Percentiles rank a stretch among this genome's conserved stretches.
Evolutionary conservation across 2,888 invertebrate genomes (phyloP).

Genomic region (Petrolisthes cinctipes): DNA sequence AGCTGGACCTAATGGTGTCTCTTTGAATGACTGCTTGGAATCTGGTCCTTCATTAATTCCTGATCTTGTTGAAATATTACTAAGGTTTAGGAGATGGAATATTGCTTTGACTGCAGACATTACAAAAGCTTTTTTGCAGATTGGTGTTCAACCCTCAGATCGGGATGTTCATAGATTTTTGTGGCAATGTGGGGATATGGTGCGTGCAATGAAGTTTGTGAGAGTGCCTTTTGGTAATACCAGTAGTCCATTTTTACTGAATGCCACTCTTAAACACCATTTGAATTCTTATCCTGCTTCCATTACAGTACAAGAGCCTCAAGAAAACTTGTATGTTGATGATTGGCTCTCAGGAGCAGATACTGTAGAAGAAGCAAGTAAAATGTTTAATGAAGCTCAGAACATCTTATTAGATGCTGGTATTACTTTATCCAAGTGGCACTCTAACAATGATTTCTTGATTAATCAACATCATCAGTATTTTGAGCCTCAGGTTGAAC

Average conservation of each 20-base stretch:
- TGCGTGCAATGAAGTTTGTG: neutral
- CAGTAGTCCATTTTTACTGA: neutral
- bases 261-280: too few species aligned
- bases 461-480: too few species aligned
- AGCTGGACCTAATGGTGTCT: conserved; percentile 7
- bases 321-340: too few species aligned
- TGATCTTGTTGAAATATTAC: conserved; percentile 20
- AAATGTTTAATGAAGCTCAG: too few species aligned
- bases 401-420: too few species aligned
- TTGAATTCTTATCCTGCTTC: too few species aligned
- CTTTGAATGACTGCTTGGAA: conserved; percentile 9
- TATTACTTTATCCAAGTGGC: too few species aligned
- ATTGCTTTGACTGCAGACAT: conserved; percentile 14
- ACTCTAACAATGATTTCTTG: too few species aligned
- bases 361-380: too few species aligned
- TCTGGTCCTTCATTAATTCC: conserved; percentile 12
- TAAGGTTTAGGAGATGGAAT: conserved; percentile 16
- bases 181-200: neutral
- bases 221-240: neutral
- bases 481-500: too few species aligned
- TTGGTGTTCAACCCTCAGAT: neutral
- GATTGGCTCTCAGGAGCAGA: too few species aligned
- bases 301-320: too few species aligned
- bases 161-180: neutral
- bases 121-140: neutral